These are phyloP conservation scores for Phasia obesa DNA, from an alignment of 2,888 invertebrate species.

Conservation along the genomic window DNA sequence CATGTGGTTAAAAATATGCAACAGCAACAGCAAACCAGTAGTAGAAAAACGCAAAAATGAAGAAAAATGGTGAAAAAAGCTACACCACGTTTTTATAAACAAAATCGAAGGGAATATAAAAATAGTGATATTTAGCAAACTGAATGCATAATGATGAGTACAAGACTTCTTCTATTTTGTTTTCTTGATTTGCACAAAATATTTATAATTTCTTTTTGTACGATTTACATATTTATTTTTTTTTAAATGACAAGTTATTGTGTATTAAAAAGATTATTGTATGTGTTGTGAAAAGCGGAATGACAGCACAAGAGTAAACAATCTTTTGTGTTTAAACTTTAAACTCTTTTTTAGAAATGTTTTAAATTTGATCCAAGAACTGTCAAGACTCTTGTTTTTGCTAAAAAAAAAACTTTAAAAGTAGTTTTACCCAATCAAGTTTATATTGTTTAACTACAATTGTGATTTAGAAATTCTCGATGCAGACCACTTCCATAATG, in stretches of 20 bases:
- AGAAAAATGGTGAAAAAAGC: conserved; percentile 3
- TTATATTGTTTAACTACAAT: too few relatives aligned
- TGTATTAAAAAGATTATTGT: background rate
- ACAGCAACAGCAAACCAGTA: conserved; percentile 2
- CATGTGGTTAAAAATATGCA: conserved; percentile 29
- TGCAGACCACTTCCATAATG: too few relatives aligned
- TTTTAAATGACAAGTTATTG: background rate
- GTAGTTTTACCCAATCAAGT: too few relatives aligned
- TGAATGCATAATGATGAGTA: conserved; percentile 14
- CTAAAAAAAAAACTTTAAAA: too few relatives aligned
- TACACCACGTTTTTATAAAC: background rate
- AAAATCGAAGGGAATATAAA: background rate
- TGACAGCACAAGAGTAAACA: background rate
- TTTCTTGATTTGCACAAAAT: conserved; percentile 4
- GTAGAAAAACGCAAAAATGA: conserved; percentile 3
- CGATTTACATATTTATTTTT: background rate
- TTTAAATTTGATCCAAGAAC: too few relatives aligned
- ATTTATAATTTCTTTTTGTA: conserved; percentile 17
- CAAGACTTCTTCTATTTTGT: background rate
- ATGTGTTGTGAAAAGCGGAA: background rate
- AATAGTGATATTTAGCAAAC: background rate
- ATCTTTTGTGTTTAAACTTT: background rate
- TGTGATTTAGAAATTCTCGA: too few relatives aligned
- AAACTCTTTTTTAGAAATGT: too few relatives aligned
- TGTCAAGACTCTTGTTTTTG: too few relatives aligned